Evolutionary conservation across 2,113 vertebrate genomes (phyloP), one percentile per base, ranked within the genome.

Genomic region (Cryptomyrus ogoouensis): DNA sequence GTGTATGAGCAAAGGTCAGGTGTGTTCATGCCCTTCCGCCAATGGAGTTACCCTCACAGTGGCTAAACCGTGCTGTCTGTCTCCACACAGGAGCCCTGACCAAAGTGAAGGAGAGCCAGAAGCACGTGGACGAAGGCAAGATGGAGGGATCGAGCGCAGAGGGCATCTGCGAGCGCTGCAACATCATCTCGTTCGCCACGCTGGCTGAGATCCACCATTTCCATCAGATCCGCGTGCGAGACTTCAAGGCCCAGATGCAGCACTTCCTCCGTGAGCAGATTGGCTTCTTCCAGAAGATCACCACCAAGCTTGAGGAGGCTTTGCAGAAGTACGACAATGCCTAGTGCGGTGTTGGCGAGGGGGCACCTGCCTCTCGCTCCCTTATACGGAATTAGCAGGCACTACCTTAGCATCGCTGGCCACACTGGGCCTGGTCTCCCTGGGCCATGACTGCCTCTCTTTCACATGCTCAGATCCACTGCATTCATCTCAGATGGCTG

Each of bases 201-300:
- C 94, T 99, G 87, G 98, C 98, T 0, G 98, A 99, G 96, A 98
- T 99, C 93, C 98, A 99, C 94, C 97, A 99, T 94, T 99, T 99
- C 95, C 98, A 99, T 95, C 97, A 97, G 93, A 98, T 97, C 92
- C 96, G 98, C 24, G 98, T 99, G 92, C 96, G 97, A 46, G 98
- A 99, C 96, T 99, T 98, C 93, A 98, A 97, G 94, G 95, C 96
- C 24, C 98, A 99, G 94, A 99, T 99, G 98, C 98, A 99, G 93
- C 97, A 98, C 95, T 97, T 97, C 95, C 96, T 99, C 77, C 97
- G 97, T 93, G 97, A 99, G 93, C 98, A 99, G 95, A 99, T 99
- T 92, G 92, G 96, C 89, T 99, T 99, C 96, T 99, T 97, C 93
- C 97, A 98, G 92, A 99, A 98, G 95, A 96, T 99, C 94, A 98